Conservation (phyloP, 1,140 invertebrate genomes). For the Hestina assimilis region DNA sequence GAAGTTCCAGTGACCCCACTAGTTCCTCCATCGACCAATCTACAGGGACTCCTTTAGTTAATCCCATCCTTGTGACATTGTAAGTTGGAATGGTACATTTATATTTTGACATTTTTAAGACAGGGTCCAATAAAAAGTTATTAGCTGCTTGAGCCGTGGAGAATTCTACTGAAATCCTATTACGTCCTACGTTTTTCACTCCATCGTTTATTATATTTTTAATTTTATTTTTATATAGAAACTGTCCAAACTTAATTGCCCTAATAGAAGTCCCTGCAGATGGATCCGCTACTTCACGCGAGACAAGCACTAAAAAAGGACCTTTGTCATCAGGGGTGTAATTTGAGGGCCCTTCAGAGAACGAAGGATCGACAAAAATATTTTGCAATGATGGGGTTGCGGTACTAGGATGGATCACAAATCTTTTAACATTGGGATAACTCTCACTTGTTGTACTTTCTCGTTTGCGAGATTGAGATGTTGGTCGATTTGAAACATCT, state of each 20-base stretch:
- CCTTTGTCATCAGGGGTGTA: constrained; percentile 8
- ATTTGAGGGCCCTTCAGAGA: background rate
- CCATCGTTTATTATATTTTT: constrained; percentile 9
- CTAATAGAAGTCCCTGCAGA: constrained; percentile 3
- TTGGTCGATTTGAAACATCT: too few species aligned
- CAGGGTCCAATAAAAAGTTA: constrained; percentile 8
- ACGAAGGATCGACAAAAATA: too few species aligned
- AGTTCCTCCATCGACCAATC: too few species aligned
- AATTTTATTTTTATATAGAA: constrained; percentile 11
- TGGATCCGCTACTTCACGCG: constrained; percentile 5
- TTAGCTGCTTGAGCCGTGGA: constrained; percentile 4
- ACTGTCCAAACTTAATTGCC: constrained; percentile 11
- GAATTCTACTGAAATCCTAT: constrained; percentile 22
- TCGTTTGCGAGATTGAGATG: too few species aligned
- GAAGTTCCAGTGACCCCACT: constrained; percentile 7
- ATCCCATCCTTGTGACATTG: background rate
- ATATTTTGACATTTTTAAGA: constrained; percentile 3
- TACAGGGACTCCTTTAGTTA: too few species aligned
- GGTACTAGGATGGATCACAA: too few species aligned
- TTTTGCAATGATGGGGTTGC: too few species aligned
- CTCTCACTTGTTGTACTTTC: too few species aligned
- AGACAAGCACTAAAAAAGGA: too few species aligned
- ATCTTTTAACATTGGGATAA: too few species aligned
- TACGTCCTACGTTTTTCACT: constrained; percentile 15
- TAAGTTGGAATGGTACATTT: constrained; percentile 5